Conservation (phyloP, 2,797 vertebrate species). For the Siniperca scherzeri region DNA sequence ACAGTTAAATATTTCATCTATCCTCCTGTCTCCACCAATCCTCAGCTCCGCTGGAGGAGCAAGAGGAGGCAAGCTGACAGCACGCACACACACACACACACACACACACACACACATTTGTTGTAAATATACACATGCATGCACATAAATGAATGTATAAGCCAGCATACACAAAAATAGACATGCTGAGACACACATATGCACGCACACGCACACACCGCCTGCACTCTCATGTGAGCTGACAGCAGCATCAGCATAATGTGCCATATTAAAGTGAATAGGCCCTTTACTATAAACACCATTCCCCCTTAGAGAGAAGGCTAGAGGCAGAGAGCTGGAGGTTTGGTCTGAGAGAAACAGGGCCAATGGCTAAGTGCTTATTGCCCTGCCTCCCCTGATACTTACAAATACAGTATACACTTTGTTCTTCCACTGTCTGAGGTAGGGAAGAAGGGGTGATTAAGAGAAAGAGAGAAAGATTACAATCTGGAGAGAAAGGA, state of each 20-base stretch:
- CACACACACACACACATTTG: conserved; percentile 11
- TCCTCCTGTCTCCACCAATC: conserved; percentile 90
- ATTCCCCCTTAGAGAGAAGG: conserved; percentile 69
- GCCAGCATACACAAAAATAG: conserved; percentile 40
- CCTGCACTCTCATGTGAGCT: conserved; percentile 70
- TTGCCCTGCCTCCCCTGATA: conserved; percentile 79
- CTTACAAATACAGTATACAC: conserved; percentile 72
- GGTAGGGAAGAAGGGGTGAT: conserved; percentile 46
- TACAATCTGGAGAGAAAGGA: conserved; percentile 72
- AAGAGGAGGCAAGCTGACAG: conserved; percentile 93
- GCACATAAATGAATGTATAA: conserved; percentile 53
- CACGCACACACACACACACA: conserved; percentile 38
- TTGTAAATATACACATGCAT: conserved; percentile 35
- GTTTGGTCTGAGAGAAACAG: conserved; percentile 69
- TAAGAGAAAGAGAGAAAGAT: conserved; percentile 61
- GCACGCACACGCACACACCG: conserved; percentile 27
- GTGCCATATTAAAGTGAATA: conserved; percentile 92
- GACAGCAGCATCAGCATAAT: conserved; percentile 95
- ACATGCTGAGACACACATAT: conserved; percentile 45
- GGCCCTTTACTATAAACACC: conserved; percentile 93
- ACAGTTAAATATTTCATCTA: conserved; percentile 94
- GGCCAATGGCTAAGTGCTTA: conserved; percentile 80
- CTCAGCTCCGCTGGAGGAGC: conserved; percentile 87
- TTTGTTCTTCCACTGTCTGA: conserved; percentile 74
- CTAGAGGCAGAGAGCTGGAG: conserved; percentile 63